Percentiles rank a stretch among this genome's conserved stretches.
Evolutionary conservation across 2,113 vertebrate species (phyloP).

Genomic region (Erinaceus europaeus): DNA sequence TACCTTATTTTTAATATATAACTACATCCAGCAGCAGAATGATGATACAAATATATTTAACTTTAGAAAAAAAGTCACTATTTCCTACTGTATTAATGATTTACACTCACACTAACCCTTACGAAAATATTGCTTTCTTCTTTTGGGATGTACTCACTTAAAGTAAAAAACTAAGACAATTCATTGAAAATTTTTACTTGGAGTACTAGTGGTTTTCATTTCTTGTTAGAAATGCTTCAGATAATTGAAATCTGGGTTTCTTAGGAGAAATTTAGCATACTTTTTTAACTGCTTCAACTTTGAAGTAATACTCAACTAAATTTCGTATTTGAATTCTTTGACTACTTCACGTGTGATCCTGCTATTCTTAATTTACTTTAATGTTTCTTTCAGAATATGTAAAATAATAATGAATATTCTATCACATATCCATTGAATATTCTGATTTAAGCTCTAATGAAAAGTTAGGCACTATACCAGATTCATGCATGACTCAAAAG

Average conservation of each 20-base stretch:
- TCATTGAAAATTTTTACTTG: background rate
- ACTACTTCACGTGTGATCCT: background rate
- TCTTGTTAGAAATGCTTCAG: background rate
- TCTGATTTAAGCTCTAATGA: background rate
- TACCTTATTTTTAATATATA: background rate
- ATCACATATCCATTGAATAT: background rate
- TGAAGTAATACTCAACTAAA: background rate
- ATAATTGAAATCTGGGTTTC: background rate
- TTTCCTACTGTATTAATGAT: background rate
- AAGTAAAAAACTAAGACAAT: background rate
- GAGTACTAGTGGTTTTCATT: background rate
- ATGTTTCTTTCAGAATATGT: background rate
- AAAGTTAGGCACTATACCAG: background rate
- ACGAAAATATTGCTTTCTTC: background rate
- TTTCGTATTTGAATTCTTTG: background rate
- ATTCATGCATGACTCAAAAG: background rate
- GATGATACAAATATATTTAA: background rate
- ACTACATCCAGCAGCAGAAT: background rate
- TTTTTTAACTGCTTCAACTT: background rate
- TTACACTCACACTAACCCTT: background rate
- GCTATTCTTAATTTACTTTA: background rate
- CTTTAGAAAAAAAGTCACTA: background rate
- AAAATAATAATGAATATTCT: background rate
- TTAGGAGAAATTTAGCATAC: background rate
- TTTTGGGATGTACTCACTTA: background rate